Conservation (phyloP, 2,113 vertebrate species). For the Brienomyrus brachyistius region DNA sequence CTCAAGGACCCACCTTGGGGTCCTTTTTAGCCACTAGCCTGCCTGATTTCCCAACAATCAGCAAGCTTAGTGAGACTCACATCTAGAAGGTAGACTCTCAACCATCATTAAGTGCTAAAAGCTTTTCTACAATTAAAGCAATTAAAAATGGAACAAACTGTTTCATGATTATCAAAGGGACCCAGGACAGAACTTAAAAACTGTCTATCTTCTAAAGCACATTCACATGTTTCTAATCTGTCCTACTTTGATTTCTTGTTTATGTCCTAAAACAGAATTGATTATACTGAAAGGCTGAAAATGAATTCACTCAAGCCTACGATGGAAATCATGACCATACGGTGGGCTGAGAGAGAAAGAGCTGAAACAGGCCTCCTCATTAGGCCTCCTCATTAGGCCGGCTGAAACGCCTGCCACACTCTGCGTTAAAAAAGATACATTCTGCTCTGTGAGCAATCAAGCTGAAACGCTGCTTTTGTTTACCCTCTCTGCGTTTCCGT, state of each 20-base stretch:
- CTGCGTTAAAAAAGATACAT: not conserved
- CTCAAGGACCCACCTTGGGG: not conserved
- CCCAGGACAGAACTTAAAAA: not conserved
- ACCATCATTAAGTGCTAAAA: not conserved
- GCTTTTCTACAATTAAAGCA: not conserved
- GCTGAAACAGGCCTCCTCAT: not conserved
- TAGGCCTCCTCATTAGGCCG: not conserved
- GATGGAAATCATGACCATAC: not conserved
- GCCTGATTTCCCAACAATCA: not conserved
- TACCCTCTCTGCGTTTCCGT: not conserved
- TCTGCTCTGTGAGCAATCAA: not conserved
- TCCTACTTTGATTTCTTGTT: not conserved
- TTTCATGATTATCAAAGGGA: not conserved
- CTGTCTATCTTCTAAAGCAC: not conserved
- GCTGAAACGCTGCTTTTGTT: no score
- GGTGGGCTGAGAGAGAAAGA: not conserved
- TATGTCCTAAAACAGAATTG: not conserved
- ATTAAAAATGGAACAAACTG: not conserved
- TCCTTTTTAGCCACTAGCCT: not conserved
- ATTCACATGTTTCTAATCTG: not conserved
- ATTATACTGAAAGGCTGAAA: not conserved
- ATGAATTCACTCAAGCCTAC: not conserved
- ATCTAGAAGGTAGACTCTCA: not conserved
- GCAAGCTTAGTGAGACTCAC: not conserved
- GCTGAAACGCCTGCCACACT: not conserved